These are phyloP conservation scores for Takifugu rubripes DNA, from an alignment of 2,797 vertebrate species.

Conservation along the genomic window DNA sequence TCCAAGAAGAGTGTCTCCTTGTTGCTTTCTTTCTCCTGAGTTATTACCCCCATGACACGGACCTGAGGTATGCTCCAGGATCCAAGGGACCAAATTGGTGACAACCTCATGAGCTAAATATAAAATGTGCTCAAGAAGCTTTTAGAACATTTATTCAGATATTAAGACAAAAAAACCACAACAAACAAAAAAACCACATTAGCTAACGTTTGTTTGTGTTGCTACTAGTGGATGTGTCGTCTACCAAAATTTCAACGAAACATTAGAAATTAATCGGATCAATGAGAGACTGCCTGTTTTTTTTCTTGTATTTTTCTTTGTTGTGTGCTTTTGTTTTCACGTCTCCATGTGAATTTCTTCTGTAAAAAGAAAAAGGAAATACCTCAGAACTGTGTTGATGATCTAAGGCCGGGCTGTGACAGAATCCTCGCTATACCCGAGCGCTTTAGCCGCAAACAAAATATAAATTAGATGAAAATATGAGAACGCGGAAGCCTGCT, in stretches of 20 bases:
- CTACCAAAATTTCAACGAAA: constrained; percentile 47
- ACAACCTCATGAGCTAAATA: constrained; percentile 75
- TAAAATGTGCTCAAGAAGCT: constrained; percentile 49
- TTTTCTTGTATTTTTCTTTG: constrained; percentile 48
- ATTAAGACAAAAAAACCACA: constrained; percentile 18
- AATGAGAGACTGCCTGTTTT: constrained; percentile 70
- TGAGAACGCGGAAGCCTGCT: constrained; percentile 84
- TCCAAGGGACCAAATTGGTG: constrained; percentile 75
- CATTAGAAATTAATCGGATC: constrained; percentile 57
- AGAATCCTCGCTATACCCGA: constrained; percentile 54
- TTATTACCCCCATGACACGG: constrained; percentile 53
- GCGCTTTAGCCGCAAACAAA: constrained; percentile 63
- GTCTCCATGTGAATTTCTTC: constrained; percentile 64
- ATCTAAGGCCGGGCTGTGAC: constrained; percentile 62
- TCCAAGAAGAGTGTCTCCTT: constrained; percentile 59
- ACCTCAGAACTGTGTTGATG: constrained; percentile 77
- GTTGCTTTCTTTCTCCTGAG: constrained; percentile 46
- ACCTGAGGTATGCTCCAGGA: constrained; percentile 54
- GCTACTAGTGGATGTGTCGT: constrained; percentile 66
- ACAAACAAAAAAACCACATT: constrained; percentile 25
- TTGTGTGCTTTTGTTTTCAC: constrained; percentile 47
- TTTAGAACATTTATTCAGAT: constrained; percentile 34
- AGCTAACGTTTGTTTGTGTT: constrained; percentile 39
- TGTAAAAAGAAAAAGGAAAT: constrained; percentile 75
- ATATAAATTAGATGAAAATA: constrained; percentile 47